Conservation (phyloP, 2,113 vertebrate genomes). For the Phaetusa simplex region DNA sequence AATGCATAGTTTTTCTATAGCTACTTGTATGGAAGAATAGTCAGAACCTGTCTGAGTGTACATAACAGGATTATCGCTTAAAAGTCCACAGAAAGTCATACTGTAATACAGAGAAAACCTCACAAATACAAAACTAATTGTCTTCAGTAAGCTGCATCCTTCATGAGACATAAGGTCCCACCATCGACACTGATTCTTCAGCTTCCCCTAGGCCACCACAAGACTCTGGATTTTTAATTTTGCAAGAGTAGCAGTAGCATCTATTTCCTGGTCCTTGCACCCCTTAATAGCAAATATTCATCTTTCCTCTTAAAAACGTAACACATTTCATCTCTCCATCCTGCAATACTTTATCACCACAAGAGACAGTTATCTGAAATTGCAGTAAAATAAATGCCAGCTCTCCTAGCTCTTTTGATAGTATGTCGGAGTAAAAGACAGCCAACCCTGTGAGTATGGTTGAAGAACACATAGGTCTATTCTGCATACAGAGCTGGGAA, state of each 20-base stretch:
- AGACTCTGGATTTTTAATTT: background rate
- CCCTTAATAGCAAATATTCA: background rate
- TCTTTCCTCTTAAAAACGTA: background rate
- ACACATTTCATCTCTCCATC: background rate
- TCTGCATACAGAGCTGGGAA: background rate
- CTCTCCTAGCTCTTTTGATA: background rate
- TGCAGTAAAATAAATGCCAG: background rate
- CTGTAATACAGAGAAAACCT: background rate
- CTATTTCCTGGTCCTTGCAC: background rate
- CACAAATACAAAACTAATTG: background rate
- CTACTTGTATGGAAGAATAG: background rate
- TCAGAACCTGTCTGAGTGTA: background rate
- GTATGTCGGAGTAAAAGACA: background rate
- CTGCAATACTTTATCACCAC: background rate
- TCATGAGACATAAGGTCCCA: background rate
- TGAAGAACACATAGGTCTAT: background rate
- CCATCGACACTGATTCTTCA: background rate
- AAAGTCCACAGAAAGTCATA: background rate
- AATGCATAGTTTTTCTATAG: background rate
- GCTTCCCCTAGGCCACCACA: background rate
- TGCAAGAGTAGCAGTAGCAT: background rate
- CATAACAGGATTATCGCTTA: background rate
- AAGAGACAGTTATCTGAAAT: background rate
- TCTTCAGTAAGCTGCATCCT: background rate
- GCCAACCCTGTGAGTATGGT: background rate